Conservation (phyloP, 1,140 invertebrate species). For the Drosophila ambigua region DNA sequence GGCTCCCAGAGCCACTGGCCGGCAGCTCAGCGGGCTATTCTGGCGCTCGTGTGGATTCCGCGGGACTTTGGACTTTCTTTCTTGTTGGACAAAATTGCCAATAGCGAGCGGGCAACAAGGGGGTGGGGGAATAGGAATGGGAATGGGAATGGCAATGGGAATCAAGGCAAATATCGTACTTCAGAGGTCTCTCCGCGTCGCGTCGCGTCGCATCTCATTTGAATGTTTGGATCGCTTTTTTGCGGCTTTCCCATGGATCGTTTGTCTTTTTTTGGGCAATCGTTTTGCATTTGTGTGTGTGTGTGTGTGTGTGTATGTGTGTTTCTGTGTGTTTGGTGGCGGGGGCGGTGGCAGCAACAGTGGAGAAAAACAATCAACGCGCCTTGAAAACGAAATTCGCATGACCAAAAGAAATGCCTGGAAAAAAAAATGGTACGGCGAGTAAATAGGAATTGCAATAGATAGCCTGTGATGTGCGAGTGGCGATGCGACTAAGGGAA, state of each 20-base stretch:
- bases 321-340: not conserved
- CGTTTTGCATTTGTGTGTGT: slow-evolving; percentile 10
- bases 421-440: slow-evolving; percentile 1
- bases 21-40: slow-evolving; percentile 45
- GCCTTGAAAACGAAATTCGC: slow-evolving; percentile 47
- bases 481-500: not conserved
- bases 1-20: slow-evolving; percentile 9
- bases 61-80: slow-evolving; percentile 46
- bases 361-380: slow-evolving; percentile 48
- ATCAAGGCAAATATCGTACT: slow-evolving; percentile 47
- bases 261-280: slow-evolving; percentile 49
- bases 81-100: slow-evolving; percentile 33
- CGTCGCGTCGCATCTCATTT: slow-evolving; percentile 39
- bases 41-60: slow-evolving; percentile 12
- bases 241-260: slow-evolving; percentile 54
- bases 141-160: slow-evolving; percentile 1
- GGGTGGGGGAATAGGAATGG: too few relatives aligned
- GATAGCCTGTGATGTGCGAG: not conserved
- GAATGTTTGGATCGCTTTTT: slow-evolving; percentile 46
- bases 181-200: slow-evolving; percentile 27
- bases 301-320: not conserved
- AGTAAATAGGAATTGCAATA: slow-evolving; percentile 32
- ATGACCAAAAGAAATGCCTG: slow-evolving; percentile 47
- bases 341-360: not conserved
- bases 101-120: slow-evolving; percentile 18